Evolutionary conservation across 2,797 vertebrate genomes (phyloP), one percentile per base, ranked within the genome.

Genomic region (Eidolon dupreanum): DNA sequence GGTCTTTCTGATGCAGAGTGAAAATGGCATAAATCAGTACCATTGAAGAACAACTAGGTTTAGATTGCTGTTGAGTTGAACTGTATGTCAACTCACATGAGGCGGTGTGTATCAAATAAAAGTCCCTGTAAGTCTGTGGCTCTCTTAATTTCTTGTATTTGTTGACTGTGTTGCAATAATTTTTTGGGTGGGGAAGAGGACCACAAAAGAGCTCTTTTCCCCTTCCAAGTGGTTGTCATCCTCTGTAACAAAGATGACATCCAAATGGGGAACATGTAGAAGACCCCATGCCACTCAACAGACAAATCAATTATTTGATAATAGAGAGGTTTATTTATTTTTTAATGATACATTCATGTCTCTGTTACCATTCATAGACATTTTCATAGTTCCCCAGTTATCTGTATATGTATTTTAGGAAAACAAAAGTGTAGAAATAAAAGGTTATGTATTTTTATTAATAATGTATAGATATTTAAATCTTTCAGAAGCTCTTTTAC

Each of bases 401-500:
- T 55, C 33, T 20, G 84, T 74, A 57, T 94, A 28, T 36, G 38
- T 53, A 6, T 91, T 86, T 92, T 55, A 86, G 66, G 68, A 92
- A 57, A 78, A 88, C 59, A 57, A 75, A 94, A 43, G 36, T 75
- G 12, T 55, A 88, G 51, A 78, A 95, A 75, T 51, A 82, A 68
- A 86, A 82, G 79, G 4, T 57, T 71, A 49, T 70, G 1, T 49
- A 19, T 28, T 89, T 95, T 92, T 84, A 91, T 16, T 6, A 88
- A 12, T 61, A 90, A 75, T 78, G 26, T 73, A 19, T 66, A 81
- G 51, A 95, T 66, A 31, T 94, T 12, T 55, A 33, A 61, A 0
- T 83, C 81, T 97, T 96, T 88, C 70, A 79, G 61, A 61, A 31
- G 6, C 22, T 46, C 26, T 77, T 92, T 96, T 92, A 28, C 2